Percentiles rank a stretch among this genome's conserved stretches.
Conservation (phyloP, 2,888 invertebrate species). For the Dryocosmus kuriphilus region DNA sequence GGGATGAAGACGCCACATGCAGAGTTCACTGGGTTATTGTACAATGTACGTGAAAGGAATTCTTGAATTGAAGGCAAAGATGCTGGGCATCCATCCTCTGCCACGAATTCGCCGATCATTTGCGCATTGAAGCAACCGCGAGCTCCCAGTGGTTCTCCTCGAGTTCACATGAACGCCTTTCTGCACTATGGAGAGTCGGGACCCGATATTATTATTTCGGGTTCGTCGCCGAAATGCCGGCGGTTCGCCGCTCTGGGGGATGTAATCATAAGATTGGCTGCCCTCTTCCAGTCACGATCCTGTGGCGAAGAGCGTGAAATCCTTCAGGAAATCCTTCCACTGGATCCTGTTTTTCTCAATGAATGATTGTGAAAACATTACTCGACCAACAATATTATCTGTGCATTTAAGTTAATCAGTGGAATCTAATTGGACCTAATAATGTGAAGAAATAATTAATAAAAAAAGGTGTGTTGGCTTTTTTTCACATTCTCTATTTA, state of each 20-base stretch:
- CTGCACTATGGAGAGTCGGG: slow-evolving; percentile 49
- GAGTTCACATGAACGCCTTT: slow-evolving; percentile 60
- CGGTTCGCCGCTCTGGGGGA: slow-evolving; percentile 65
- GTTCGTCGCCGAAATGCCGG: slow-evolving; percentile 56
- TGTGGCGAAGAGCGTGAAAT: slow-evolving; percentile 35
- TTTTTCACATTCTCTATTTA: no score
- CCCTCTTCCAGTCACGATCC: slow-evolving; percentile 50
- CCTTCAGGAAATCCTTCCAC: not conserved
- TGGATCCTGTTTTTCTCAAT: not conserved
- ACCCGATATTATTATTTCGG: slow-evolving; percentile 69
- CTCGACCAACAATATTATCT: no score
- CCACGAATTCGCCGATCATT: slow-evolving; percentile 63
- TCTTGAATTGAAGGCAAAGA: slow-evolving; percentile 1
- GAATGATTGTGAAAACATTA: not conserved
- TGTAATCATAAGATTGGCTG: slow-evolving; percentile 65
- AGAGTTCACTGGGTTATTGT: slow-evolving; percentile 14
- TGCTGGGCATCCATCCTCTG: slow-evolving; percentile 47
- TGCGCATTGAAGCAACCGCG: slow-evolving; percentile 61
- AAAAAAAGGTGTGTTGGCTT: not conserved
- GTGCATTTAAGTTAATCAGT: no score
- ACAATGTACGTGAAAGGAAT: slow-evolving; percentile 34
- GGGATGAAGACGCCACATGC: not conserved
- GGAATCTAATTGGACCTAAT: no score
- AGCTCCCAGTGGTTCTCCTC: slow-evolving; percentile 59
- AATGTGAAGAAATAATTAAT: no score